A percentile compares a stretch with the other conserved stretches of the same genome.
Evolutionary conservation across 1,140 invertebrate genomes (phyloP).

Genomic region (Cydia pomonella): DNA sequence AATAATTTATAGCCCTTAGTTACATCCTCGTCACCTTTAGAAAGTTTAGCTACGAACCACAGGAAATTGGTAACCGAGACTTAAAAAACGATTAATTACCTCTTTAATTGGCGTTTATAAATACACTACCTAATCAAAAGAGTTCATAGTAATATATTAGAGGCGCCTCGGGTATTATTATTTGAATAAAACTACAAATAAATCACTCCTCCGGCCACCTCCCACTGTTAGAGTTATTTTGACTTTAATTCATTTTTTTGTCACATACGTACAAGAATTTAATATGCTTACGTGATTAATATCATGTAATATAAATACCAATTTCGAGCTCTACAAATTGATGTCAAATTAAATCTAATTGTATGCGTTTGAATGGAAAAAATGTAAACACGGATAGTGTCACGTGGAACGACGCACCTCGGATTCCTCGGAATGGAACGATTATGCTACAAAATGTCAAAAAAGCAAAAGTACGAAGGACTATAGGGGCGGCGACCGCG

Average conservation of each 20-base stretch:
- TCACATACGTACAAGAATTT: constrained; percentile 38
- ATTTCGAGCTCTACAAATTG: constrained; percentile 34
- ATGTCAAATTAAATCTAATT: constrained; percentile 31
- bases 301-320: constrained; percentile 25
- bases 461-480: constrained; percentile 76
- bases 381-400: constrained; percentile 42
- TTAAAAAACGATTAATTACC: constrained; percentile 32
- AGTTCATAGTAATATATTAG: constrained; percentile 27
- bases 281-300: constrained; percentile 26
- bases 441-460: constrained; percentile 80
- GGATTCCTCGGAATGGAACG: constrained; percentile 64
- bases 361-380: constrained; percentile 20
- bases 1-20: no score
- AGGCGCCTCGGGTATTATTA: constrained; percentile 44
- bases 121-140: constrained; percentile 17
- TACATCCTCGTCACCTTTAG: not conserved
- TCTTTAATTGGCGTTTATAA: constrained; percentile 33
- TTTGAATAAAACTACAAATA: constrained; percentile 49
- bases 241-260: constrained; percentile 44
- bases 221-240: constrained; percentile 50
- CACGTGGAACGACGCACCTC: constrained; percentile 58
- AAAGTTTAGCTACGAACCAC: not conserved
- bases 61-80: constrained; percentile 27
- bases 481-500: constrained; percentile 73
- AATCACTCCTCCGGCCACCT: constrained; percentile 47